These are phyloP conservation scores for Gobio gobio DNA, from an alignment of 2,113 vertebrate genomes.

Conservation along the genomic window DNA sequence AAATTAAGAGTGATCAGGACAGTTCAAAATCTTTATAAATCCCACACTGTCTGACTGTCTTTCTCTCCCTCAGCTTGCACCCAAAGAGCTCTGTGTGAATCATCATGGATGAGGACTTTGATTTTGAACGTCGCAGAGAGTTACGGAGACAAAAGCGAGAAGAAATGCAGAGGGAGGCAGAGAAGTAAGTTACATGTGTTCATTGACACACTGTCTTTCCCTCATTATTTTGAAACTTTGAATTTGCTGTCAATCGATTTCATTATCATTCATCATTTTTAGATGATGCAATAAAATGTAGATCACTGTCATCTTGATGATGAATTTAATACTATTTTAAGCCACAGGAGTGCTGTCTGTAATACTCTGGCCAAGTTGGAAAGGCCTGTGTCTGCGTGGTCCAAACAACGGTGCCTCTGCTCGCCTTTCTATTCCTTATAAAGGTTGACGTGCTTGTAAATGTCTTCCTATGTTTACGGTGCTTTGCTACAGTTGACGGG, in stretches of 20 bases:
- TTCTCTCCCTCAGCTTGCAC: slow-evolving; percentile 59
- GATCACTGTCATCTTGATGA: background rate
- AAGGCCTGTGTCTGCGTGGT: background rate
- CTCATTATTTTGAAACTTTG: background rate
- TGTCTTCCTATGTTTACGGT: slow-evolving; percentile 29
- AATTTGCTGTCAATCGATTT: background rate
- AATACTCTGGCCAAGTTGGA: slow-evolving; percentile 33
- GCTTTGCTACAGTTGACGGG: background rate
- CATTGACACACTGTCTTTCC: background rate
- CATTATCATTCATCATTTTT: background rate
- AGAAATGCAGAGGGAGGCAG: slow-evolving; percentile 89
- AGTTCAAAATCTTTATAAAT: slow-evolving; percentile 24
- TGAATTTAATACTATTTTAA: slow-evolving; percentile 13
- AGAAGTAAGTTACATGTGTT: slow-evolving; percentile 80
- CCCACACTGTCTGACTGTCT: background rate
- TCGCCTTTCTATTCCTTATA: slow-evolving; percentile 54
- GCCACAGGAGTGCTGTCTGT: background rate
- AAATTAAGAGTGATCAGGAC: background rate
- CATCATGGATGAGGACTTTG: slow-evolving; percentile 92
- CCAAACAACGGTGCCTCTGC: slow-evolving; percentile 46
- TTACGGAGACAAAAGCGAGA: slow-evolving; percentile 95
- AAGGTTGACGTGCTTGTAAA: slow-evolving; percentile 45
- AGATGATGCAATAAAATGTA: background rate
- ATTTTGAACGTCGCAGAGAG: slow-evolving; percentile 94
- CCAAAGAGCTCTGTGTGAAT: slow-evolving; percentile 45